These are phyloP conservation scores for Otocyon megalotis DNA, from an alignment of 2,113 vertebrate genomes.

Conservation along the genomic window DNA sequence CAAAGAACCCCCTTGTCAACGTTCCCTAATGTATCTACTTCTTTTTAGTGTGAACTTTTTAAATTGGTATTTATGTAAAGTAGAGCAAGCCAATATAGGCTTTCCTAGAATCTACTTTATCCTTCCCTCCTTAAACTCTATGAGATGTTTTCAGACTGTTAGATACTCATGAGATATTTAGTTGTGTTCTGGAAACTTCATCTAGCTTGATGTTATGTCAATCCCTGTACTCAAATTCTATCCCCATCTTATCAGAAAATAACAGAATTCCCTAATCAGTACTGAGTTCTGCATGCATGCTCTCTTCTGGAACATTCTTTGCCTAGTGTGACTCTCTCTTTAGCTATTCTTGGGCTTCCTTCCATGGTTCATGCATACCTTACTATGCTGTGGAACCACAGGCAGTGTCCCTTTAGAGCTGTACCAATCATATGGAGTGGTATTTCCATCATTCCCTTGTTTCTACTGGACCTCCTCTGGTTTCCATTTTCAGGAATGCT, in stretches of 20 bases:
- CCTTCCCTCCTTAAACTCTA: constrained; percentile 67
- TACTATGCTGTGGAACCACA: background rate
- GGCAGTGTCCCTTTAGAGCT: background rate
- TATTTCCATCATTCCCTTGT: constrained; percentile 15
- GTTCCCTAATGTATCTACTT: constrained; percentile 45
- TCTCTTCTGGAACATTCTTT: constrained; percentile 73
- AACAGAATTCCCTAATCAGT: constrained; percentile 34
- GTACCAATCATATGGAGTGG: background rate
- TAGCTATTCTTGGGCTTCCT: constrained; percentile 28
- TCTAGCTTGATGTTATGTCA: constrained; percentile 61
- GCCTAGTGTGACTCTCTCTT: constrained; percentile 39
- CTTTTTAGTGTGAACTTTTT: constrained; percentile 52
- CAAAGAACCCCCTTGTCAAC: constrained; percentile 8
- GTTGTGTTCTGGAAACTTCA: constrained; percentile 65
- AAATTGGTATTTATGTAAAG: constrained; percentile 71
- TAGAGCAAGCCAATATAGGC: constrained; percentile 57
- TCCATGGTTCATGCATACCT: constrained; percentile 12
- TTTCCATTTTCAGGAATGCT: constrained; percentile 44
- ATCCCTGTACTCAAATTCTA: constrained; percentile 79
- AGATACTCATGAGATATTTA: constrained; percentile 38
- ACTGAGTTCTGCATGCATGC: constrained; percentile 26
- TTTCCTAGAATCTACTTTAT: constrained; percentile 65
- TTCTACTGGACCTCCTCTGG: constrained; percentile 31
- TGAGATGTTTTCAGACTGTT: constrained; percentile 63
- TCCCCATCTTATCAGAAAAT: constrained; percentile 46